phyloP scores from a whole-genome alignment of 2,113 vertebrate species.

The Elachura formosa region DNA sequence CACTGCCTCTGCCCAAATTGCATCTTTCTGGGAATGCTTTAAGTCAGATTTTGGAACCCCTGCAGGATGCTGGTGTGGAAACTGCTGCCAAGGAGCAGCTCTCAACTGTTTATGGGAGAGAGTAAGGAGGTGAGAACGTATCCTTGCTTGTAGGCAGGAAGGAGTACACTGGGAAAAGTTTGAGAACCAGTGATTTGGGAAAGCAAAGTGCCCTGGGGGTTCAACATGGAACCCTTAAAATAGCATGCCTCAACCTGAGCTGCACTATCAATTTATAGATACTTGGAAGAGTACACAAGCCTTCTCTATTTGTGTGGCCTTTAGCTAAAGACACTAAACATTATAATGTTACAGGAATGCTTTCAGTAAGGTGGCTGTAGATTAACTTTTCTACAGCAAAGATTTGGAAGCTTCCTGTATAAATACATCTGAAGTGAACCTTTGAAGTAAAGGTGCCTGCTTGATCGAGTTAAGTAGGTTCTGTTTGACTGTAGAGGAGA shows the following conservation, averaged over 20 bases:
- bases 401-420: constrained; percentile 32
- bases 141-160: not conserved
- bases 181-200: not conserved
- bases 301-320: not conserved
- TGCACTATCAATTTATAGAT: constrained; percentile 9
- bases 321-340: not conserved
- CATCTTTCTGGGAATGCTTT: not conserved
- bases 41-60: not conserved
- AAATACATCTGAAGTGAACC: not conserved
- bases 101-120: not conserved
- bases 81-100: not conserved
- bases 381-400: constrained; percentile 4
- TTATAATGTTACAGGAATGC: constrained; percentile 13
- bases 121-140: not conserved
- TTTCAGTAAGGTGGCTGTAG: constrained; percentile 8
- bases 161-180: not conserved
- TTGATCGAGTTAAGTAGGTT: not conserved
- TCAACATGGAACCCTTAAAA: not conserved
- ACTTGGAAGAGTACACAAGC: not conserved
- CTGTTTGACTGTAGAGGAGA: not conserved
- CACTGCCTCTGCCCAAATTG: not conserved
- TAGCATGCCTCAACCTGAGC: constrained; percentile 12
- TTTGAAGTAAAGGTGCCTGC: not conserved
- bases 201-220: not conserved
- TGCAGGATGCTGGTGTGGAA: not conserved